Evolutionary conservation across 1,140 invertebrate genomes (phyloP).

Genomic region (Drosophila pallidifrons): DNA sequence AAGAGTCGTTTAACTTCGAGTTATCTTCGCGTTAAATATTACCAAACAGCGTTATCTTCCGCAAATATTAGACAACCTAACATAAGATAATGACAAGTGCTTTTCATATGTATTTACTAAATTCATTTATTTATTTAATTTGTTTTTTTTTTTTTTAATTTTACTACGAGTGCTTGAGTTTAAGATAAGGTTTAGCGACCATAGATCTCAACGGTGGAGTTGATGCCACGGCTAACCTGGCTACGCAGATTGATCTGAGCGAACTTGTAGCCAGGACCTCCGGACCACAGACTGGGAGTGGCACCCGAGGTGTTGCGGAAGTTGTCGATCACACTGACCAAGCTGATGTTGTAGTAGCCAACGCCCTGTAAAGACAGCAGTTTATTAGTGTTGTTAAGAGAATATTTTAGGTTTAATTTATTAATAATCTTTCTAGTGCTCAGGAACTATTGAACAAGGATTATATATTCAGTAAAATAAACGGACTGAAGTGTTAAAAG

Average conservation of each 20-base stretch:
- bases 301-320: slow-evolving; percentile 76
- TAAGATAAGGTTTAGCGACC: slow-evolving; percentile 44
- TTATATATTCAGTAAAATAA: too few species aligned
- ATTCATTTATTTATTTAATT: slow-evolving; percentile 13
- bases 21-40: slow-evolving; percentile 16
- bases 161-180: slow-evolving; percentile 7
- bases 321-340: slow-evolving; percentile 66
- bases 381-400: too few species aligned
- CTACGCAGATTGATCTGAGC: slow-evolving; percentile 60
- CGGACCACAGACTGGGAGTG: slow-evolving; percentile 51
- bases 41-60: background rate
- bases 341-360: slow-evolving; percentile 56
- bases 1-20: slow-evolving; percentile 24
- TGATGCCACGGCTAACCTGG: slow-evolving; percentile 52
- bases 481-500: too few species aligned
- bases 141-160: slow-evolving; percentile 3
- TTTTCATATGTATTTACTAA: background rate
- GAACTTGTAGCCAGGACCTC: slow-evolving; percentile 60
- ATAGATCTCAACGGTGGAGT: slow-evolving; percentile 76
- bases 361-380: slow-evolving; percentile 40
- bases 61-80: background rate
- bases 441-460: too few species aligned
- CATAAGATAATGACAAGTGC: background rate
- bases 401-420: too few species aligned
- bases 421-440: too few species aligned